Evolutionary conservation across 2,113 vertebrate species (phyloP).

Genomic region (Paratilapia polleni): DNA sequence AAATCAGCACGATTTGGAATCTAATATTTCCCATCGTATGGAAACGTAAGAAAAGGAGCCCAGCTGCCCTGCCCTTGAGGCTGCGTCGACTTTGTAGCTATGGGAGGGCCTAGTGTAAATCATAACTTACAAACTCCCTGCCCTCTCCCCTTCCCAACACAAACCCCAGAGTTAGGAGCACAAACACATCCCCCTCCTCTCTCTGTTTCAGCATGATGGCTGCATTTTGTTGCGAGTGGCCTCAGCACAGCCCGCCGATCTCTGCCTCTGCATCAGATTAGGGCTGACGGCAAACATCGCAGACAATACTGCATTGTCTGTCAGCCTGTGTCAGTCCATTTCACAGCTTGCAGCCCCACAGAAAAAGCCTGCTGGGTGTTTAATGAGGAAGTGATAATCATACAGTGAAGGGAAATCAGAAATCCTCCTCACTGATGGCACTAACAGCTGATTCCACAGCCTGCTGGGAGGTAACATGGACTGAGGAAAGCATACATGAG

Average conservation of each 20-base stretch:
- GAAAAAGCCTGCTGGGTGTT: conserved; percentile 24
- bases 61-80: conserved; percentile 52
- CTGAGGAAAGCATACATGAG: not conserved
- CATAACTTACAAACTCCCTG: conserved; percentile 61
- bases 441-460: not conserved
- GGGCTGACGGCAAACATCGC: conserved; percentile 52
- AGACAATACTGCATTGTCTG: conserved; percentile 72
- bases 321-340: conserved; percentile 35
- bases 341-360: conserved; percentile 10
- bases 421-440: not conserved
- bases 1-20: conserved; percentile 78
- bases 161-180: conserved; percentile 51
- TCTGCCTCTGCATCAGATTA: conserved; percentile 72
- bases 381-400: conserved; percentile 56
- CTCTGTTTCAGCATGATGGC: conserved; percentile 2
- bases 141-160: conserved; percentile 56
- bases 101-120: conserved; percentile 71
- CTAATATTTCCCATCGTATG: conserved; percentile 74
- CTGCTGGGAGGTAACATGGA: not conserved
- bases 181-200: conserved; percentile 52
- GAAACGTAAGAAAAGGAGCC: conserved; percentile 62
- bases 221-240: conserved; percentile 44
- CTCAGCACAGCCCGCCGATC: conserved; percentile 29
- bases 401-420: conserved; percentile 39
- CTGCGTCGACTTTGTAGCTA: conserved; percentile 52